Conservation (phyloP, 2,113 vertebrate genomes). For the Brachypodius melanocephalos region DNA sequence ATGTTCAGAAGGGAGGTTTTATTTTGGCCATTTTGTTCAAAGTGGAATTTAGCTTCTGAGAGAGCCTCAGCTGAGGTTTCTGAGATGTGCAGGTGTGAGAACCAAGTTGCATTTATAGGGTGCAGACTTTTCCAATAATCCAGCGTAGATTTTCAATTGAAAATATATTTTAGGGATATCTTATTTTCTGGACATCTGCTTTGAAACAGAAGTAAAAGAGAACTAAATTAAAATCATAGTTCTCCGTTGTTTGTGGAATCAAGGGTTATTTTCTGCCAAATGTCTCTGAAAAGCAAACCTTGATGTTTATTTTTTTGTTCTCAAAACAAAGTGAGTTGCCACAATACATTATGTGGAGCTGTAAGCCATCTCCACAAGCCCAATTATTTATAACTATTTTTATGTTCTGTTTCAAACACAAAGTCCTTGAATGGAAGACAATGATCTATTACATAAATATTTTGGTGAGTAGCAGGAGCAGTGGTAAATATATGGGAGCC, state of each 20-base stretch:
- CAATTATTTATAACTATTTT: slow-evolving; percentile 21
- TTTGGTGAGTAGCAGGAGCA: background rate
- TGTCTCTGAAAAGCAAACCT: slow-evolving; percentile 2
- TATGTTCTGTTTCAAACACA: background rate
- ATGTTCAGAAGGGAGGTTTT: background rate
- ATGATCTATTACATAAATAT: slow-evolving; percentile 25
- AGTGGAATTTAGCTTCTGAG: background rate
- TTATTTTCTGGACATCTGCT: background rate
- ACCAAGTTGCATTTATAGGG: background rate
- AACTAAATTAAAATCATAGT: slow-evolving; percentile 17
- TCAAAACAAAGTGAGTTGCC: background rate
- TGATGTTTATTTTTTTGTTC: background rate
- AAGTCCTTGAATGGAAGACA: slow-evolving; percentile 39
- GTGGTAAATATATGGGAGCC: background rate
- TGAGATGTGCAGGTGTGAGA: background rate
- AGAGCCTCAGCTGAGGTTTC: background rate
- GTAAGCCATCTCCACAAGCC: background rate
- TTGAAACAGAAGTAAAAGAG: background rate
- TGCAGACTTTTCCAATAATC: background rate
- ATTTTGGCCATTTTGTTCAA: background rate
- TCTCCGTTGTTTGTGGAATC: background rate
- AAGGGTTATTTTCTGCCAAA: slow-evolving; percentile 7
- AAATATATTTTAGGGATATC: background rate
- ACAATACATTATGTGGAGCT: background rate
- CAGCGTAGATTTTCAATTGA: background rate